Evolutionary conservation across 2,113 vertebrate species (phyloP).

Genomic region (Pygathrix nemaeus): DNA sequence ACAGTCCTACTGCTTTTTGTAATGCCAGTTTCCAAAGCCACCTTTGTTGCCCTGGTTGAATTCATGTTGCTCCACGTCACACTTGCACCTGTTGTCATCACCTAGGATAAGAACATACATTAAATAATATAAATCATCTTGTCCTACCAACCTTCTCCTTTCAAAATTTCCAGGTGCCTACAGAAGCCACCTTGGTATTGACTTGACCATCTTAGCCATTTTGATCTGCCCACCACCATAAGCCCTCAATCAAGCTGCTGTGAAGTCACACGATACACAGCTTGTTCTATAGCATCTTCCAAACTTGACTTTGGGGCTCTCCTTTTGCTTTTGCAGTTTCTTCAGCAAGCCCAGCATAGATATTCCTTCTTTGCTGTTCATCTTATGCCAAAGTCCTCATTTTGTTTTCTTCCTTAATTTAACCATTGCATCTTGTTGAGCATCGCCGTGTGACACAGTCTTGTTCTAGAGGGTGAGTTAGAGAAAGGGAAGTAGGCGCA

Average conservation of each 20-base stretch:
- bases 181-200: background rate
- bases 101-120: background rate
- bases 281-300: background rate
- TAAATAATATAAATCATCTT: background rate
- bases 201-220: background rate
- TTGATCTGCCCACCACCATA: background rate
- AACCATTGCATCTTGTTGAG: background rate
- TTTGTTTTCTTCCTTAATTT: background rate
- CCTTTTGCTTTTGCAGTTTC: background rate
- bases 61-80: background rate
- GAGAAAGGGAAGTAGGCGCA: background rate
- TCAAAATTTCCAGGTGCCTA: no score
- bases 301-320: background rate
- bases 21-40: background rate
- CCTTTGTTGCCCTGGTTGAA: background rate
- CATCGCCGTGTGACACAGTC: background rate
- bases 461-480: background rate
- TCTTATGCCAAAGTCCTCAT: background rate
- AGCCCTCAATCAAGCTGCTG: fast-evolving
- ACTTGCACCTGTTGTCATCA: no score
- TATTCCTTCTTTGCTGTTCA: background rate
- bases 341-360: background rate
- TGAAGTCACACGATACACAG: background rate
- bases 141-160: background rate
- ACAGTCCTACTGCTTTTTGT: background rate